Evolutionary conservation across 2,888 invertebrate genomes (phyloP).

Genomic region (Phortica okadai): DNA sequence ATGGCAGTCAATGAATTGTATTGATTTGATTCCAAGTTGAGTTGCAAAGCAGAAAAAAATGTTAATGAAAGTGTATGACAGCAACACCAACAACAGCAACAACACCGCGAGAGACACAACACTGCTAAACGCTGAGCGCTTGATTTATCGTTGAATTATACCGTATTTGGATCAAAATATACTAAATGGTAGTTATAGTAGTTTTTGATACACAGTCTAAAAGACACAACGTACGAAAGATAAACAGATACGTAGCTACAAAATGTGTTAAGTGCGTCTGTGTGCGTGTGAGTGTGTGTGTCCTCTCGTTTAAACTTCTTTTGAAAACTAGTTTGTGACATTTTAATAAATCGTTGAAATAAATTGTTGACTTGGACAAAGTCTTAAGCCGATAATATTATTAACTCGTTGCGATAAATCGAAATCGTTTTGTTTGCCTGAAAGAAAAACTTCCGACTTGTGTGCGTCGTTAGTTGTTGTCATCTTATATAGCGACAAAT

Average conservation of each 20-base stretch:
- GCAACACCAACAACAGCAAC: not conserved
- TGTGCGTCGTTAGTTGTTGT: not conserved
- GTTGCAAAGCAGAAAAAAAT: constrained; percentile 32
- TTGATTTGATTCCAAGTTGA: constrained; percentile 14
- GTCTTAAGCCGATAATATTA: constrained; percentile 69
- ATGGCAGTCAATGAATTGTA: constrained; percentile 44
- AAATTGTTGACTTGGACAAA: constrained; percentile 65
- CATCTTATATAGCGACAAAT: not conserved
- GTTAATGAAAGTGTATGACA: not conserved
- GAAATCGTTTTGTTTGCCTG: constrained; percentile 64
- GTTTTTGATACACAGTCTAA: not conserved
- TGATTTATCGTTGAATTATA: constrained; percentile 71
- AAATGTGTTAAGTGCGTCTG: not conserved
- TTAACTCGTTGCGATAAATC: constrained; percentile 67
- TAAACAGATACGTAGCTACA: not conserved
- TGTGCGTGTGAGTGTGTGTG: constrained; percentile 24
- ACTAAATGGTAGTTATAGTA: constrained; percentile 40
- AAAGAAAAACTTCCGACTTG: constrained; percentile 60
- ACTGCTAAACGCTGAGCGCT: constrained; percentile 48
- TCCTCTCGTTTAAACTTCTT: constrained; percentile 25
- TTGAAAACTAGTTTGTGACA: constrained; percentile 65
- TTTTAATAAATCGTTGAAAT: constrained; percentile 68
- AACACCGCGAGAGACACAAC: not conserved
- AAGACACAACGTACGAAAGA: constrained; percentile 24
- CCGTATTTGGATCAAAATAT: constrained; percentile 69